Evolutionary conservation across 2,113 vertebrate genomes (phyloP).

Genomic region (Cheilinus undulatus): DNA sequence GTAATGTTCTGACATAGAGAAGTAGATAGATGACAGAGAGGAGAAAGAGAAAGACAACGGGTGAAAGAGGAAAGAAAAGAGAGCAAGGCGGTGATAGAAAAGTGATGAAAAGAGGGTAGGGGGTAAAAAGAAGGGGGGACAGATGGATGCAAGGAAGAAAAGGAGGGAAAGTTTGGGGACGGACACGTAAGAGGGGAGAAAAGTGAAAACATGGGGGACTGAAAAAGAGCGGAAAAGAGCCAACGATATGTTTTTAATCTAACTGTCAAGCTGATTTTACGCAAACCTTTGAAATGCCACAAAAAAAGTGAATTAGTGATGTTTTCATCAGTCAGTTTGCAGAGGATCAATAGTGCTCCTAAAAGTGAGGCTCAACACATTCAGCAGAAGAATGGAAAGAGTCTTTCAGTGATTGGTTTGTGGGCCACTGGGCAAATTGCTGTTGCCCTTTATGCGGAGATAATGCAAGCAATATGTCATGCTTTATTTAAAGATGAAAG

Average conservation of each 20-base stretch:
- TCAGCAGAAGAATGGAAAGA: constrained; percentile 8
- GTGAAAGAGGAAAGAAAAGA: constrained; percentile 49
- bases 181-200: constrained; percentile 7
- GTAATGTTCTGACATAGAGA: constrained; percentile 40
- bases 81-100: constrained; percentile 26
- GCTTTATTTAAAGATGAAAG: constrained; percentile 27
- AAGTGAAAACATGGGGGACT: constrained; percentile 28
- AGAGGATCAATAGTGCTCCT: constrained; percentile 34
- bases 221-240: constrained; percentile 23
- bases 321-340: constrained; percentile 35
- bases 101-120: constrained; percentile 15
- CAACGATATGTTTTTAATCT: constrained; percentile 47
- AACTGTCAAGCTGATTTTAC: constrained; percentile 52
- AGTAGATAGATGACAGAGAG: constrained; percentile 57
- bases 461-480: constrained; percentile 37
- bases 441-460: constrained; percentile 13
- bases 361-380: constrained; percentile 19
- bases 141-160: constrained; percentile 32
- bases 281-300: constrained; percentile 39
- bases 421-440: neutral
- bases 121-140: constrained; percentile 29
- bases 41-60: constrained; percentile 27
- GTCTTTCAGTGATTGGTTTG: constrained; percentile 31
- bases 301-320: constrained; percentile 26
- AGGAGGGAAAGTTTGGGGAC: neutral